Conservation (phyloP, 2,888 invertebrate species). For the Drosophila rellima region DNA sequence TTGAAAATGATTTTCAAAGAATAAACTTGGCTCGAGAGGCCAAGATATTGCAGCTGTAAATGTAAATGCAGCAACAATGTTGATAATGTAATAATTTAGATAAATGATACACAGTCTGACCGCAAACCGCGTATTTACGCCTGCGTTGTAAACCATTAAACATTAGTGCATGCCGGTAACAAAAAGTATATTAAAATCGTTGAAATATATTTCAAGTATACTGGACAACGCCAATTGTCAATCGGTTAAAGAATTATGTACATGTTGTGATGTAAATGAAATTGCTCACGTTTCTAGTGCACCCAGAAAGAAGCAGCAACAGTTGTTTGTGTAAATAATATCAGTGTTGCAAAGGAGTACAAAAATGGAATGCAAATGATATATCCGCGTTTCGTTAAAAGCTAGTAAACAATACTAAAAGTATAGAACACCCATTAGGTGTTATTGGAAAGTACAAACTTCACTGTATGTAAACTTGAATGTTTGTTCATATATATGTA, state of each 20-base stretch:
- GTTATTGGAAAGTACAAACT: conserved; percentile 72
- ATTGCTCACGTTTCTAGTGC: conserved; percentile 37
- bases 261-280: conserved; percentile 24
- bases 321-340: conserved; percentile 38
- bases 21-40: conserved; percentile 12
- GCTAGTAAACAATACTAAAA: conserved; percentile 16
- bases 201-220: conserved; percentile 18
- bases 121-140: conserved; percentile 1
- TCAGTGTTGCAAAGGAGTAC: conserved; percentile 26
- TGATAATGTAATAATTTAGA: conserved; percentile 10
- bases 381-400: conserved; percentile 50
- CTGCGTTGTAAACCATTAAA: background rate
- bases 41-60: conserved; percentile 21
- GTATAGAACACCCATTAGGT: conserved; percentile 56
- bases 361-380: conserved; percentile 41
- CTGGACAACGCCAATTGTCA: conserved; percentile 21
- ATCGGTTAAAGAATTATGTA: conserved; percentile 7
- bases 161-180: conserved; percentile 34
- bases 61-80: conserved; percentile 19
- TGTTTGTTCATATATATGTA: conserved; percentile 36
- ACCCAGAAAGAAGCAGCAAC: conserved; percentile 39
- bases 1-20: conserved; percentile 42
- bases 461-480: conserved; percentile 45
- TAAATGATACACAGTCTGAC: background rate
- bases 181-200: conserved; percentile 21